Percentiles rank a stretch among this genome's conserved stretches.
Evolutionary conservation across 2,113 vertebrate species (phyloP).

Genomic region (Serilophus lunatus): DNA sequence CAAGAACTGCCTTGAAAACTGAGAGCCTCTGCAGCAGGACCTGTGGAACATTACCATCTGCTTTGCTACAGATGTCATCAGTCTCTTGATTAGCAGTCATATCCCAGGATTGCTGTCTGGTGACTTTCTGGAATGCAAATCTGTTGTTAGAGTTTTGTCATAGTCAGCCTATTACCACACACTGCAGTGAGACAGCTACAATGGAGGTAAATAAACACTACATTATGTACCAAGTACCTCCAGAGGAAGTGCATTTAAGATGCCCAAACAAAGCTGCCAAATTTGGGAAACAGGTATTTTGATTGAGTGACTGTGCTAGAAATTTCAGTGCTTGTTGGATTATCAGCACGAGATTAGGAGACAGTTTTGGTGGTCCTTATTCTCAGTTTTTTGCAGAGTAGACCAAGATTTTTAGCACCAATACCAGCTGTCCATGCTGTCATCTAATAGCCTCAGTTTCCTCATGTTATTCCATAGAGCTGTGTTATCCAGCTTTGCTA

Average conservation of each 20-base stretch:
- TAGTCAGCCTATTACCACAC: not conserved
- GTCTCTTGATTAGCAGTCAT: not conserved
- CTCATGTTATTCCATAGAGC: not conserved
- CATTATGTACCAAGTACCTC: not conserved
- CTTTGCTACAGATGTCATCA: not conserved
- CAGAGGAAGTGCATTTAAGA: not conserved
- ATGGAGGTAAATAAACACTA: not conserved
- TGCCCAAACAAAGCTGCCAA: not conserved
- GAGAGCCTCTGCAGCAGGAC: not conserved
- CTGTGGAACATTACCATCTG: not conserved
- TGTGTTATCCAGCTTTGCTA: not conserved
- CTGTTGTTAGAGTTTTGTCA: not conserved
- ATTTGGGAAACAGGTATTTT: not conserved
- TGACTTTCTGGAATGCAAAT: not conserved
- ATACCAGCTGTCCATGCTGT: not conserved
- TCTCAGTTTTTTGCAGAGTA: not conserved
- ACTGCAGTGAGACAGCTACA: not conserved
- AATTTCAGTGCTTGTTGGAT: not conserved
- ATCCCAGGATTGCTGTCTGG: not conserved
- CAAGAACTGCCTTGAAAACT: not conserved
- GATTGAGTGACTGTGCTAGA: not conserved
- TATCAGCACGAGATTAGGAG: not conserved
- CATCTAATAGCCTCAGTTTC: not conserved
- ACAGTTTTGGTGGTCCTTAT: not conserved
- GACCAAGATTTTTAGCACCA: not conserved